These are phyloP conservation scores for Meghimatium bilineatum DNA, from an alignment of 2,888 invertebrate species.

Conservation along the genomic window DNA sequence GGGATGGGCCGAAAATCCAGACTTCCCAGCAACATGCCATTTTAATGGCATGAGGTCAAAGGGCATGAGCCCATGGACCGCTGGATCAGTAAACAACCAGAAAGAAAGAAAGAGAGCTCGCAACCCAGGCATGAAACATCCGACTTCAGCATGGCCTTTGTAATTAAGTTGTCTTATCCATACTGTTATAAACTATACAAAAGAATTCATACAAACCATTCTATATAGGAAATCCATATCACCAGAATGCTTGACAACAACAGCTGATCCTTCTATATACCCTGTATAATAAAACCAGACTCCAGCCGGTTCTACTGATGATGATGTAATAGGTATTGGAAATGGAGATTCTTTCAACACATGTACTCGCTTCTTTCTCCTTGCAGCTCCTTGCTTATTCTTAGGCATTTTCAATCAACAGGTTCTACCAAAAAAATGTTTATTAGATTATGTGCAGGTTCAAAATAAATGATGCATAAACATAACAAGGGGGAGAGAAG, in stretches of 20 bases:
- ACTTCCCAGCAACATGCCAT: no score
- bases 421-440: background rate
- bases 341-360: conserved; percentile 61
- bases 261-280: conserved; percentile 57
- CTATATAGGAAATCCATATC: conserved; percentile 68
- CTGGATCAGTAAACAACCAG: no score
- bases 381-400: conserved; percentile 44
- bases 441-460: background rate
- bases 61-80: no score
- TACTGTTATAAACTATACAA: no score
- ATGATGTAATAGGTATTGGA: conserved; percentile 64
- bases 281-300: conserved; percentile 68
- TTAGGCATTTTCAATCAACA: conserved; percentile 24
- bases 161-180: no score
- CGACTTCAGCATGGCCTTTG: no score
- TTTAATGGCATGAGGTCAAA: no score
- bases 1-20: no score
- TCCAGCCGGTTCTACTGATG: conserved; percentile 54
- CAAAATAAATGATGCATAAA: no score
- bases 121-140: no score
- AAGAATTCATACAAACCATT: conserved; percentile 68
- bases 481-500: no score
- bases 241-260: conserved; percentile 64
- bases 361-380: conserved; percentile 57
- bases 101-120: no score